Percentiles rank a stretch among this genome's conserved stretches.
Conservation (phyloP, 2,888 invertebrate species). For the Anthrax anthrax region DNA sequence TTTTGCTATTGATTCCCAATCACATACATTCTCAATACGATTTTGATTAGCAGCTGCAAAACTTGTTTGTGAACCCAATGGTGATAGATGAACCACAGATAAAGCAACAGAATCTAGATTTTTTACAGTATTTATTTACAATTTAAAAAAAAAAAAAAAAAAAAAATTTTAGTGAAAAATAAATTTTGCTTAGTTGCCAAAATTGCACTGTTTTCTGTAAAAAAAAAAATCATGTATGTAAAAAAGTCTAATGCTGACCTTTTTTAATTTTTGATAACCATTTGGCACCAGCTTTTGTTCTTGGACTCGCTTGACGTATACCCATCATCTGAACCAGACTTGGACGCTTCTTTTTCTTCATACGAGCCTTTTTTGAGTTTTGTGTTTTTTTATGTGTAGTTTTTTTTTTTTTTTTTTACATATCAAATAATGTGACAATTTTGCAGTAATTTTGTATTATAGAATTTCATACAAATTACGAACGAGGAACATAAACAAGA, state of each 20-base stretch:
- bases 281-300: constrained; percentile 76
- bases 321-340: constrained; percentile 73
- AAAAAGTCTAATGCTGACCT: constrained; percentile 49
- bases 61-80: constrained; percentile 70
- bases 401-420: neutral
- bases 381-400: neutral
- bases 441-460: too few species aligned
- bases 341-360: constrained; percentile 60
- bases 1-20: constrained; percentile 82
- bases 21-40: constrained; percentile 76
- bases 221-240: too few species aligned
- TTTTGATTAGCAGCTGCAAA: constrained; percentile 57
- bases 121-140: neutral
- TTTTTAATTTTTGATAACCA: constrained; percentile 81
- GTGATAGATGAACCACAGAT: constrained; percentile 68
- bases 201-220: too few species aligned
- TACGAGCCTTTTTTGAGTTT: constrained; percentile 38
- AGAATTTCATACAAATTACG: too few species aligned
- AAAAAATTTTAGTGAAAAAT: too few species aligned
- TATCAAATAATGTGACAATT: neutral
- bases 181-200: too few species aligned
- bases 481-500: too few species aligned
- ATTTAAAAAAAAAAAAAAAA: too few species aligned
- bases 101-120: constrained; percentile 54
- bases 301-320: constrained; percentile 61